Percentiles rank a stretch among this genome's conserved stretches.
These are phyloP conservation scores for Isurus oxyrinchus DNA, from an alignment of 2,113 vertebrate species.

Conservation along the genomic window DNA sequence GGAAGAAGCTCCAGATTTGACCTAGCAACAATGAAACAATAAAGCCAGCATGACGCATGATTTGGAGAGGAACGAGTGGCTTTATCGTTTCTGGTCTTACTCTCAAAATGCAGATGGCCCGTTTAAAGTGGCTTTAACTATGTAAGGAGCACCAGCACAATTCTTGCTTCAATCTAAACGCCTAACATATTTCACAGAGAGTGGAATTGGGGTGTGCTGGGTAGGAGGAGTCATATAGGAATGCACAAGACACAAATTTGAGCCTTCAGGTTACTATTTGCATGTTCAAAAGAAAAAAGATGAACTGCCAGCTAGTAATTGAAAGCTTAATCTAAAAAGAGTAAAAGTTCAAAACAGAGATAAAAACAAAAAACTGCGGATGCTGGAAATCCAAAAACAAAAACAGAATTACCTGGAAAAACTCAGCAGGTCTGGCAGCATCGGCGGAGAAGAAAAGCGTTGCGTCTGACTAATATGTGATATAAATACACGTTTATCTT, in stretches of 20 bases:
- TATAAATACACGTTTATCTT: slow-evolving; percentile 1
- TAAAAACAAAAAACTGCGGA: too few species aligned
- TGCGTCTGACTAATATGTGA: background rate
- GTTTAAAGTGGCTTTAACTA: background rate
- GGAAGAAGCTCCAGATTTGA: too few species aligned
- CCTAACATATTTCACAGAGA: background rate
- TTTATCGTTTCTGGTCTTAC: background rate
- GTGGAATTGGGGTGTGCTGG: background rate
- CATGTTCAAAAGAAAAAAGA: background rate
- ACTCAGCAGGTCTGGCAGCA: too few species aligned
- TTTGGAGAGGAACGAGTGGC: too few species aligned
- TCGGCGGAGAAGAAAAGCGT: too few species aligned
- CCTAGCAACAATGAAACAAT: too few species aligned
- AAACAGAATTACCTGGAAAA: too few species aligned
- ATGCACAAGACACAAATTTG: background rate
- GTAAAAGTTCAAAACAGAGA: too few species aligned
- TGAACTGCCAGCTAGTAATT: background rate
- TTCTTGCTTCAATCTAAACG: background rate
- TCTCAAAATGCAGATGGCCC: background rate
- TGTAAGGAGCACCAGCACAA: background rate
- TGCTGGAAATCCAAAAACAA: too few species aligned
- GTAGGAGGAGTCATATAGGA: background rate
- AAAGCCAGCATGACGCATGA: too few species aligned
- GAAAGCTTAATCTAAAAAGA: background rate
- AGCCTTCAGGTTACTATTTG: background rate